These are phyloP conservation scores for Xiphophorus birchmanni DNA, from an alignment of 2,797 vertebrate genomes.

Conservation along the genomic window DNA sequence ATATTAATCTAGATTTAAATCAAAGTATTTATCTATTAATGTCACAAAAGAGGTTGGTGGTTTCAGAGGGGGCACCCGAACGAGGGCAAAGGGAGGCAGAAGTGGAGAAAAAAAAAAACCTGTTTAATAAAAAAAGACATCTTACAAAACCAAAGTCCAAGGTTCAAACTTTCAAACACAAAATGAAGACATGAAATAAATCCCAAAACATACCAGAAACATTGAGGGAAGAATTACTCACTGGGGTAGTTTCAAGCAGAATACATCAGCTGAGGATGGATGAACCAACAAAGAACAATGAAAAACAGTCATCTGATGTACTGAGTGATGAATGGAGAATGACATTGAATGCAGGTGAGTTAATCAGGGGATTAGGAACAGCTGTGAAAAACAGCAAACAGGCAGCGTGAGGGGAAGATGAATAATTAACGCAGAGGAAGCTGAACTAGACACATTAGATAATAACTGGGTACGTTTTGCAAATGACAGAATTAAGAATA, in stretches of 20 bases:
- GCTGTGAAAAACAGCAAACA: background rate
- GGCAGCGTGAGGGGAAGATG: background rate
- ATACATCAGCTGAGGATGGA: background rate
- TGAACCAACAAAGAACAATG: background rate
- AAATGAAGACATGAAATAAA: background rate
- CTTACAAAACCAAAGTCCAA: background rate
- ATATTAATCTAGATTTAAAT: constrained; percentile 7
- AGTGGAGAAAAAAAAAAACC: background rate
- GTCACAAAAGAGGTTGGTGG: background rate
- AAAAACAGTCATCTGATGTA: background rate
- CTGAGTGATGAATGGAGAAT: background rate
- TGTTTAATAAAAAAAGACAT: background rate
- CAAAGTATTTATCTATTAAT: constrained; percentile 22
- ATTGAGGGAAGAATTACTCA: background rate
- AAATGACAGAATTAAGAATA: no score
- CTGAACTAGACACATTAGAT: background rate
- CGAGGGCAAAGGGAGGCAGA: background rate
- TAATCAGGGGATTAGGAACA: background rate
- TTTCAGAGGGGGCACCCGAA: background rate
- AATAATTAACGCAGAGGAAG: background rate
- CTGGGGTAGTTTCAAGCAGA: background rate
- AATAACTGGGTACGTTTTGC: no score
- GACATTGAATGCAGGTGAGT: background rate
- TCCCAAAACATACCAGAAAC: background rate
- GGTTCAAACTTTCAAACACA: background rate